These are phyloP conservation scores for Junonia oenone DNA, from an alignment of 2,888 invertebrate species.

Conservation along the genomic window DNA sequence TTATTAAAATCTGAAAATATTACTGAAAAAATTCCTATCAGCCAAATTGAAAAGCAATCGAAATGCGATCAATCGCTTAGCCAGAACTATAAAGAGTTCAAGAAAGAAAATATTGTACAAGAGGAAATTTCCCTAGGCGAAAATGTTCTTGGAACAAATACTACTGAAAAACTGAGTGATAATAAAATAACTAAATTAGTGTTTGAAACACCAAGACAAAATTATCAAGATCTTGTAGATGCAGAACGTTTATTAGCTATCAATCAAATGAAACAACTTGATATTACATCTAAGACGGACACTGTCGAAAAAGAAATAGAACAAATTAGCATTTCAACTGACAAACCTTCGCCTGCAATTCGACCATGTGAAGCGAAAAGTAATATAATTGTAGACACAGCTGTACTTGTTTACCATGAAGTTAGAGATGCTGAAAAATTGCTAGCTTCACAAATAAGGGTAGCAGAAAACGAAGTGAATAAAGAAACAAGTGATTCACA, in stretches of 20 bases:
- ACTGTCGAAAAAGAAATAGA: not conserved
- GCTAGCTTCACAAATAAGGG: constrained; percentile 30
- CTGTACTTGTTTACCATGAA: constrained; percentile 27
- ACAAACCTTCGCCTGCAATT: not conserved
- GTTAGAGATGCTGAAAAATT: constrained; percentile 30
- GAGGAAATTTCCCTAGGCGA: not conserved
- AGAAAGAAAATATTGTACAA: no score
- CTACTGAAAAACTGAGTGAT: not conserved
- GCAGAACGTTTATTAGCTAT: constrained; percentile 34
- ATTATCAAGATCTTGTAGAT: constrained; percentile 32
- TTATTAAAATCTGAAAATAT: not conserved
- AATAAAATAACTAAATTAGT: not conserved
- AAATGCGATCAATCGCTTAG: not conserved
- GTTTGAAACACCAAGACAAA: constrained; percentile 25
- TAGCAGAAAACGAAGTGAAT: not conserved
- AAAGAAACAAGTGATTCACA: not conserved
- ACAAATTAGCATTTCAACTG: not conserved
- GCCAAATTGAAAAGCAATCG: not conserved
- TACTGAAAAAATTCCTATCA: not conserved
- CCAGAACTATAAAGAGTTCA: not conserved
- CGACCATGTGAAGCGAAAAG: not conserved
- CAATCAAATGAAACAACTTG: not conserved
- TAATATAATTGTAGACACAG: constrained; percentile 1
- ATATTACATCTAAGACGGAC: not conserved
- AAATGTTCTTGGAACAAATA: not conserved